phyloP scores from a whole-genome alignment of 2,888 invertebrate species.

The Junonia oenone region DNA sequence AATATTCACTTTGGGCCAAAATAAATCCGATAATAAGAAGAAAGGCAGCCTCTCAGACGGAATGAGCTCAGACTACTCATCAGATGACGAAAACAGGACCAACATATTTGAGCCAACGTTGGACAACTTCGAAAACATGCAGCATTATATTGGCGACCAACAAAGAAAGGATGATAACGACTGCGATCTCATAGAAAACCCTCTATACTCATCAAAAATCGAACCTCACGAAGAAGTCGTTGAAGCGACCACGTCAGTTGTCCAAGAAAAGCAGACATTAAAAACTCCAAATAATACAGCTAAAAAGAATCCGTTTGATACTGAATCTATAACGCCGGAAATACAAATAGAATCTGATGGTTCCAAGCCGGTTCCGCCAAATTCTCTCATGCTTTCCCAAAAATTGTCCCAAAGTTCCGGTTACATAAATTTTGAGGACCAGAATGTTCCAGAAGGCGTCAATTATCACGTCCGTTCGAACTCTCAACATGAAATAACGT shows the following conservation, averaged over 20 bases:
- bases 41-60: constrained; percentile 84
- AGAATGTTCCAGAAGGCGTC: constrained; percentile 36
- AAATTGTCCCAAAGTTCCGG: constrained; percentile 86
- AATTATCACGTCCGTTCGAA: constrained; percentile 71
- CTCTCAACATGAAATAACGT: constrained; percentile 83
- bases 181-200: constrained; percentile 68
- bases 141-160: constrained; percentile 64
- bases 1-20: constrained; percentile 74
- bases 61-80: constrained; percentile 76
- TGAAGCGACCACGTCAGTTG: constrained; percentile 77
- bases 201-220: constrained; percentile 70
- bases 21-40: constrained; percentile 70
- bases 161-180: constrained; percentile 55
- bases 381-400: constrained; percentile 76
- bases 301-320: constrained; percentile 64
- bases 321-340: constrained; percentile 79
- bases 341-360: constrained; percentile 72
- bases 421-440: constrained; percentile 77
- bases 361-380: constrained; percentile 72
- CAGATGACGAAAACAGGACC: constrained; percentile 73
- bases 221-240: constrained; percentile 75
- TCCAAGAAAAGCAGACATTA: constrained; percentile 41
- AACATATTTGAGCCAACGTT: constrained; percentile 72
- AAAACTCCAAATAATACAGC: constrained; percentile 58
- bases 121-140: constrained; percentile 72